Percentiles rank a stretch among this genome's conserved stretches.
phyloP scores from a whole-genome alignment of 2,797 vertebrate species.

The Cyprinella venusta region DNA sequence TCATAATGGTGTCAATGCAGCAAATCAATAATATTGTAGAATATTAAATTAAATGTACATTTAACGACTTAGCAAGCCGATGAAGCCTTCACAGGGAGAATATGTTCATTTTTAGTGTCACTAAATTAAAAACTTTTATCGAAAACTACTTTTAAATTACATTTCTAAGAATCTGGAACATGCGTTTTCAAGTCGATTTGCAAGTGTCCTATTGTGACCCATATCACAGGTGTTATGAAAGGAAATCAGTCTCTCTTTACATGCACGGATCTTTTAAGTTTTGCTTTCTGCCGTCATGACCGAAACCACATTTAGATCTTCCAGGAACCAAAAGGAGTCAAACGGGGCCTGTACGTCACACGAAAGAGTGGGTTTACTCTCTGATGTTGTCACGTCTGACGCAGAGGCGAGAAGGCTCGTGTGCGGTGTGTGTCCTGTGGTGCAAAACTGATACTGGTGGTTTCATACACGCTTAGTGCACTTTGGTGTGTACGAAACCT shows the following conservation, averaged over 20 bases:
- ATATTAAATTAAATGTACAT: no score
- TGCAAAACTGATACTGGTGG: conserved; percentile 27
- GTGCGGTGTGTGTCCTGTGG: conserved; percentile 21
- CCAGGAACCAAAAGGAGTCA: conserved; percentile 17
- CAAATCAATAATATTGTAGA: no score
- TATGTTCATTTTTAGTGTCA: not conserved
- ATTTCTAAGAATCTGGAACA: not conserved
- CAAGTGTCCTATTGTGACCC: not conserved
- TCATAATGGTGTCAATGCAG: no score
- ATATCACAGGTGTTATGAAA: not conserved
- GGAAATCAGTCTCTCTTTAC: conserved; percentile 7
- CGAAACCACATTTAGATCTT: conserved; percentile 32
- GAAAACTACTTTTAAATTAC: not conserved
- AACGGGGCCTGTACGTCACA: not conserved
- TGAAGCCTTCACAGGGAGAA: not conserved
- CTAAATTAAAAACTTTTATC: not conserved
- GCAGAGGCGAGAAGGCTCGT: not conserved
- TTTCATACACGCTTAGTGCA: conserved; percentile 8
- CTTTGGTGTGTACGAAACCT: not conserved
- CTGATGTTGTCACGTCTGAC: not conserved
- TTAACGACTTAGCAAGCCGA: no score
- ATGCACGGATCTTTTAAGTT: not conserved
- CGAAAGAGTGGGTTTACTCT: not conserved
- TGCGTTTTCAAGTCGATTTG: not conserved
- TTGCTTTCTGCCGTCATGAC: conserved; percentile 8